Conservation (phyloP, 2,888 invertebrate genomes). For the Troides aeacus region DNA sequence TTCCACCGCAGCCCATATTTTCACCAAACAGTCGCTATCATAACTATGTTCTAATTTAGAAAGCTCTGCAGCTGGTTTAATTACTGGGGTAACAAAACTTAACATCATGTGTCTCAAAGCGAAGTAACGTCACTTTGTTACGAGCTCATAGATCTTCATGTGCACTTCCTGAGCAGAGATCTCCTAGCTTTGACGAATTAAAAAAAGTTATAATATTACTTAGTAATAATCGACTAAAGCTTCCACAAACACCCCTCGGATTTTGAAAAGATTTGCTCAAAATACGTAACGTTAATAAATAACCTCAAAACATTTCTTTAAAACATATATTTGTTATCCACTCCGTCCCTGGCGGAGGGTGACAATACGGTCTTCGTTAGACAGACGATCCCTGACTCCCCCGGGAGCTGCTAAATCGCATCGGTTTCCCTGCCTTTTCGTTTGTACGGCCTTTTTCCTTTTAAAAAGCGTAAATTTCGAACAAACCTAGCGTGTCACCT, state of each 20-base stretch:
- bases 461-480: conserved; percentile 31
- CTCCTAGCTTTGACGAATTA: too few species aligned
- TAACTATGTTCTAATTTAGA: too few species aligned
- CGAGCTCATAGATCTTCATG: too few species aligned
- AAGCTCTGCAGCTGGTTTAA: too few species aligned
- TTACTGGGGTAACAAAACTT: too few species aligned
- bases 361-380: conserved; percentile 55
- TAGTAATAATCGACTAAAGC: background rate
- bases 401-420: conserved; percentile 67
- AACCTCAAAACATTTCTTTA: conserved; percentile 28
- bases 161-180: too few species aligned
- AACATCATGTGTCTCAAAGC: too few species aligned
- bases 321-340: conserved; percentile 31
- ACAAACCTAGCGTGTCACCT: conserved; percentile 21
- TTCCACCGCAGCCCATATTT: too few species aligned
- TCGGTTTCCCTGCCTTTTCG: conserved; percentile 61
- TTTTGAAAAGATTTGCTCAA: conserved; percentile 20
- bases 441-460: conserved; percentile 57
- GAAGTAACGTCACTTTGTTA: too few species aligned
- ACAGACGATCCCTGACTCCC: conserved; percentile 49
- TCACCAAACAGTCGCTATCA: too few species aligned
- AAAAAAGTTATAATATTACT: background rate
- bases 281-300: conserved; percentile 28
- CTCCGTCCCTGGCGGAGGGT: conserved; percentile 47
- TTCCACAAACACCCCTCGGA: conserved; percentile 11